Conservation (phyloP, 2,113 vertebrate species). For the Corvus moneduloides region DNA sequence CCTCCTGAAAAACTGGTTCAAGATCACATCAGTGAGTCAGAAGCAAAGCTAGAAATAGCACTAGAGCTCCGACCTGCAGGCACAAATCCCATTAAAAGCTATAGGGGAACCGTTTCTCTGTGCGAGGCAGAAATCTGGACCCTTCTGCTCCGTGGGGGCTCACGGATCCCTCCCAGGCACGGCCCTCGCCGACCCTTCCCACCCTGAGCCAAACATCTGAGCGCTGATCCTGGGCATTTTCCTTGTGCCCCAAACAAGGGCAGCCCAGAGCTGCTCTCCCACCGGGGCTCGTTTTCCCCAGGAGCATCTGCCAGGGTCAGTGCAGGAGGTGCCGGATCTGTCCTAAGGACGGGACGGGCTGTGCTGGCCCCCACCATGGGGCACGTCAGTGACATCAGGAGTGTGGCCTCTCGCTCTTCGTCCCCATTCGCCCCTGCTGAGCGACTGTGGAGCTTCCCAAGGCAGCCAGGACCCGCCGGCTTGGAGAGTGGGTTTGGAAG, state of each 20-base stretch:
- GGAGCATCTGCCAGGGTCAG: neutral
- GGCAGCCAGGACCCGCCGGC: rapidly evolving
- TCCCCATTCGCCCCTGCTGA: rapidly evolving
- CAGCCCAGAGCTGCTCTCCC: neutral
- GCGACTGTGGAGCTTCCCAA: neutral
- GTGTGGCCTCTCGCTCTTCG: neutral
- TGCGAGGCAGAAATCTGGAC: neutral
- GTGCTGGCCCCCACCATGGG: neutral
- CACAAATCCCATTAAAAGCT: slow-evolving; percentile 53
- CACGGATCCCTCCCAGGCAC: rapidly evolving
- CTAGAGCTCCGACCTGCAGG: slow-evolving; percentile 60
- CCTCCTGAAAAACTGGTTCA: slow-evolving; percentile 62
- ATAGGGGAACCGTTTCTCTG: neutral
- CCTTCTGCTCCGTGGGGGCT: neutral
- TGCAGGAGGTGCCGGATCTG: rapidly evolving
- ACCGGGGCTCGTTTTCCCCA: rapidly evolving
- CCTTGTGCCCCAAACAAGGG: neutral
- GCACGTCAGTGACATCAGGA: neutral
- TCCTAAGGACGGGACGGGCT: neutral
- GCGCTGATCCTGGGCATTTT: rapidly evolving
- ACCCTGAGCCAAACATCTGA: neutral
- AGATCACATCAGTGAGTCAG: slow-evolving; percentile 64
- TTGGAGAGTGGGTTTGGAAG: neutral
- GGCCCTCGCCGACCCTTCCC: rapidly evolving
- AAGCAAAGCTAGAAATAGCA: slow-evolving; percentile 63